Conservation (phyloP, 2,113 vertebrate genomes). For the Tragelaphus scriptus region DNA sequence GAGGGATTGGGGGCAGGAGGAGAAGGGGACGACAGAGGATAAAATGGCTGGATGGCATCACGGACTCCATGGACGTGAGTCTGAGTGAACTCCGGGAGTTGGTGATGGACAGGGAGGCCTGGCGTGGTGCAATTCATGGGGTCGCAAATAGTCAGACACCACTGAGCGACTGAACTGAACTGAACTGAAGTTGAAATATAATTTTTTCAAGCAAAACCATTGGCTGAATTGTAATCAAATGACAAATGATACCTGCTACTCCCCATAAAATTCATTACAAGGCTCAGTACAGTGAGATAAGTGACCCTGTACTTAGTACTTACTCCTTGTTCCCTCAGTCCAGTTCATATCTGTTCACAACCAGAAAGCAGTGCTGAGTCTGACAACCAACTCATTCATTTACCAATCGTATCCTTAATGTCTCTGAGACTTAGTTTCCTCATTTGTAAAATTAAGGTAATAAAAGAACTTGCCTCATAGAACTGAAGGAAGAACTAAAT, state of each 20-base stretch:
- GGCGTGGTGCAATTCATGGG: too few relatives aligned
- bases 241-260: neutral
- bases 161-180: too few relatives aligned
- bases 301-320: conserved; percentile 19
- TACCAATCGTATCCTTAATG: neutral
- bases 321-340: neutral
- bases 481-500: neutral
- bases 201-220: conserved; percentile 15
- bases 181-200: neutral
- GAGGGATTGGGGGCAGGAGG: too few relatives aligned
- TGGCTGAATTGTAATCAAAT: conserved; percentile 17
- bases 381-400: neutral
- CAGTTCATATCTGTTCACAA: neutral
- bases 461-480: neutral
- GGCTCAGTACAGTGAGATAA: neutral
- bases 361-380: neutral
- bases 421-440: neutral
- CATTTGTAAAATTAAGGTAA: neutral
- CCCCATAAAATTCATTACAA: neutral
- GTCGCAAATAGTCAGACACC: too few relatives aligned
- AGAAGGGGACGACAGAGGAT: too few relatives aligned
- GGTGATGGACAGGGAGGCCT: too few relatives aligned
- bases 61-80: too few relatives aligned
- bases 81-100: too few relatives aligned
- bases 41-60: too few relatives aligned